These are phyloP conservation scores for Bombycilla garrulus DNA, from an alignment of 2,113 vertebrate genomes.

Conservation along the genomic window DNA sequence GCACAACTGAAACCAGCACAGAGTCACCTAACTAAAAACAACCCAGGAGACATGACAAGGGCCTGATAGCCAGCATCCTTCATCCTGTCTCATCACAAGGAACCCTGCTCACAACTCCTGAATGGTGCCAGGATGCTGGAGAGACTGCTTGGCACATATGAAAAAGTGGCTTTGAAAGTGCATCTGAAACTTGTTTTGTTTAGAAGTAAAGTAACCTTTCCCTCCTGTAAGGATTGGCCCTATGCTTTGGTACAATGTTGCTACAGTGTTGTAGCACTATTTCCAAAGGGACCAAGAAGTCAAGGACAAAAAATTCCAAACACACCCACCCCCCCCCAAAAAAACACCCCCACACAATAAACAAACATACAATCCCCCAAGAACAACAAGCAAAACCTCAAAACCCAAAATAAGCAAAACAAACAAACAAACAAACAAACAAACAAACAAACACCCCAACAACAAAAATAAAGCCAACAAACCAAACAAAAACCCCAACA, in stretches of 20 bases:
- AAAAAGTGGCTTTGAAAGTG: not conserved
- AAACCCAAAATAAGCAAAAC: not conserved
- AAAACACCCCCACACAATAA: not conserved
- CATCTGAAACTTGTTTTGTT: not conserved
- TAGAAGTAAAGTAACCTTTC: not conserved
- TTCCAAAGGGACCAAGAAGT: not conserved
- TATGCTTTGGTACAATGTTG: not conserved
- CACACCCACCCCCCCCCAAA: no score
- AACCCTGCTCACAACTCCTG: not conserved
- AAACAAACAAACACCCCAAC: not conserved
- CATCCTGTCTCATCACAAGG: not conserved
- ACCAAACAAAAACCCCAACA: not conserved
- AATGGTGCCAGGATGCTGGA: not conserved
- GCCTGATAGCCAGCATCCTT: not conserved
- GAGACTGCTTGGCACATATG: not conserved
- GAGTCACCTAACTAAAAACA: not conserved
- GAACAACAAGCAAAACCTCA: not conserved
- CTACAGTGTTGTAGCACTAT: fast-evolving
- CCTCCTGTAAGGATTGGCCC: not conserved
- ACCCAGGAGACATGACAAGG: not conserved
- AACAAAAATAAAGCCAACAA: not conserved
- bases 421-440: not conserved
- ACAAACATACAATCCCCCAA: not conserved
- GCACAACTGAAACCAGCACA: not conserved
- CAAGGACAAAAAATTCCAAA: not conserved